These are phyloP conservation scores for Volucella inanis DNA, from an alignment of 2,888 invertebrate genomes.

Conservation along the genomic window DNA sequence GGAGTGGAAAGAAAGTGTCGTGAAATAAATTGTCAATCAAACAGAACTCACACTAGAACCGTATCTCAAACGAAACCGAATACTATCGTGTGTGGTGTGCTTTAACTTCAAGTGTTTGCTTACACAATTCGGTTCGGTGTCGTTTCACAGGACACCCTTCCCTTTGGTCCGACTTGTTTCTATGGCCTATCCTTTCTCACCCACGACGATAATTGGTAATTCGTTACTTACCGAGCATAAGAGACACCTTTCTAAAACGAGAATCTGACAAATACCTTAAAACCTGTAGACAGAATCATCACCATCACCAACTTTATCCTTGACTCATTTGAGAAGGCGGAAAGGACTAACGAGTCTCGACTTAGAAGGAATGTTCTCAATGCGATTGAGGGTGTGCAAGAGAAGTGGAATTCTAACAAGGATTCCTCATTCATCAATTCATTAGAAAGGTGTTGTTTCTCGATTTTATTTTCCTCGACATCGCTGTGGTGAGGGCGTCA, in stretches of 20 bases:
- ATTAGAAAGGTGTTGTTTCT: slow-evolving; percentile 63
- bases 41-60: slow-evolving; percentile 42
- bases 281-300: slow-evolving; percentile 53
- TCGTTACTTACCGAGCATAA: slow-evolving; percentile 57
- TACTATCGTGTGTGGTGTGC: background rate
- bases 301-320: slow-evolving; percentile 33
- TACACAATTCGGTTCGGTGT: slow-evolving; percentile 13
- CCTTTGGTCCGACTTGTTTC: background rate
- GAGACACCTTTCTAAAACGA: slow-evolving; percentile 45
- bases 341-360: slow-evolving; percentile 30
- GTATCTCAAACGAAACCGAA: background rate
- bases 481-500: slow-evolving; percentile 16
- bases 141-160: slow-evolving; percentile 8
- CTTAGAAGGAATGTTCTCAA: slow-evolving; percentile 39
- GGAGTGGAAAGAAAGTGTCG: slow-evolving; percentile 42
- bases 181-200: background rate
- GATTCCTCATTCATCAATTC: slow-evolving; percentile 72
- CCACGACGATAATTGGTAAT: slow-evolving; percentile 67
- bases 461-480: slow-evolving; percentile 32
- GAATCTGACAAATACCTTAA: slow-evolving; percentile 70
- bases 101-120: slow-evolving; percentile 33
- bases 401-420: slow-evolving; percentile 45
- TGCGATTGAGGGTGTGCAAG: background rate
- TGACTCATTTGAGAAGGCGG: slow-evolving; percentile 41
- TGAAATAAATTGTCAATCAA: slow-evolving; percentile 73